phyloP scores from a whole-genome alignment of 1,140 invertebrate genomes.

The Camponotus pennsylvanicus region DNA sequence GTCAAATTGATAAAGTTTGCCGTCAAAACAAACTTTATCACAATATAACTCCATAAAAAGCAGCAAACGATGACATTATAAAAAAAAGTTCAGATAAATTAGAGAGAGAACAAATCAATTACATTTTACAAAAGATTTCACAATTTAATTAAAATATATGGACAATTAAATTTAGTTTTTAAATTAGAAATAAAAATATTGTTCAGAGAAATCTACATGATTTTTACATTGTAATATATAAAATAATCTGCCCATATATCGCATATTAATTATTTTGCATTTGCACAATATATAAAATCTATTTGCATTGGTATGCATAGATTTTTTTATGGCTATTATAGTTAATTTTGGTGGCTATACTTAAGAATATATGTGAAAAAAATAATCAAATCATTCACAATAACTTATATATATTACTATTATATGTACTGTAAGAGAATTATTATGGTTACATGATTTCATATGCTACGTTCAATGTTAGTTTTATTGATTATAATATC shows the following conservation, averaged over 20 bases:
- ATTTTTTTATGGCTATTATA: neutral
- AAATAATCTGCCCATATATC: neutral
- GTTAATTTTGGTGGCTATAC: neutral
- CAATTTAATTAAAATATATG: neutral
- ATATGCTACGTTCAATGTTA: neutral
- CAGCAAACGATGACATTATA: neutral
- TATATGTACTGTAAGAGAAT: neutral
- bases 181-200: too few relatives aligned
- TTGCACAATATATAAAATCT: neutral
- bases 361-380: neutral
- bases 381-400: slow-evolving; percentile 21
- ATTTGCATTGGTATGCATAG: neutral
- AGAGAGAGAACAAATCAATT: neutral
- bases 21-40: slow-evolving; percentile 20
- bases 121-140: neutral
- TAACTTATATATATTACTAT: neutral
- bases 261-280: neutral
- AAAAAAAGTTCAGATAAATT: neutral
- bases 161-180: too few relatives aligned
- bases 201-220: neutral
- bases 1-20: neutral
- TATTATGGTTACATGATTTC: slow-evolving; percentile 2
- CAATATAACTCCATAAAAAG: neutral
- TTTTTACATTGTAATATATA: neutral
- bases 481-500: neutral